phyloP scores from a whole-genome alignment of 2,113 vertebrate species.

The Columba livia region DNA sequence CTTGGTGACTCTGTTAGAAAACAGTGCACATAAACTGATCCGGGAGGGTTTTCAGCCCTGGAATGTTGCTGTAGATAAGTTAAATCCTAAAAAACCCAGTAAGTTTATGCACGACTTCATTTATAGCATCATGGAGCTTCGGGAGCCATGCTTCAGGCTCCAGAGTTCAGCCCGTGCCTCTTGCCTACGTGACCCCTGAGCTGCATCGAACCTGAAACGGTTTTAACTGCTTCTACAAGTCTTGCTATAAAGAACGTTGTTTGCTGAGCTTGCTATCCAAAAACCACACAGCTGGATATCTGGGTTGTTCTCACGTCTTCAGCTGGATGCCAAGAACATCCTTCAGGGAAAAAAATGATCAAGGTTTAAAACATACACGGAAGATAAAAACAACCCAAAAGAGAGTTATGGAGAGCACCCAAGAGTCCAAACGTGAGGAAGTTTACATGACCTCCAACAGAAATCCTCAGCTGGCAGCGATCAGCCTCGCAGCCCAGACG shows the following conservation, averaged over 20 bases:
- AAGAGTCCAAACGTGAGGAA: neutral
- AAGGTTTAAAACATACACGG: slow-evolving; percentile 20
- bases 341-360: slow-evolving; percentile 30
- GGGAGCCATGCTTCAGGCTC: neutral
- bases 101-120: neutral
- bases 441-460: slow-evolving; percentile 12
- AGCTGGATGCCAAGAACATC: slow-evolving; percentile 48
- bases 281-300: slow-evolving; percentile 45
- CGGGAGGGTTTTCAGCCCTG: neutral
- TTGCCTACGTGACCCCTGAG: neutral
- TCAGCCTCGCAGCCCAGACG: neutral
- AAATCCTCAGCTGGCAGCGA: slow-evolving; percentile 26
- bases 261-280: slow-evolving; percentile 16
- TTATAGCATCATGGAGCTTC: neutral
- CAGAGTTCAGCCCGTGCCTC: neutral
- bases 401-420: neutral
- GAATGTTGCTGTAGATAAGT: neutral
- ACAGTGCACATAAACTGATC: neutral
- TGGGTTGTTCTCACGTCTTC: neutral
- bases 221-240: neutral
- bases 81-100: neutral
- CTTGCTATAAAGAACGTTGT: neutral
- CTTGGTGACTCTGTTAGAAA: neutral
- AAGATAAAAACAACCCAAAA: slow-evolving; percentile 29
- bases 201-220: neutral